Conservation (phyloP, 2,888 invertebrate species). For the Sinohyriopsis cumingii region DNA sequence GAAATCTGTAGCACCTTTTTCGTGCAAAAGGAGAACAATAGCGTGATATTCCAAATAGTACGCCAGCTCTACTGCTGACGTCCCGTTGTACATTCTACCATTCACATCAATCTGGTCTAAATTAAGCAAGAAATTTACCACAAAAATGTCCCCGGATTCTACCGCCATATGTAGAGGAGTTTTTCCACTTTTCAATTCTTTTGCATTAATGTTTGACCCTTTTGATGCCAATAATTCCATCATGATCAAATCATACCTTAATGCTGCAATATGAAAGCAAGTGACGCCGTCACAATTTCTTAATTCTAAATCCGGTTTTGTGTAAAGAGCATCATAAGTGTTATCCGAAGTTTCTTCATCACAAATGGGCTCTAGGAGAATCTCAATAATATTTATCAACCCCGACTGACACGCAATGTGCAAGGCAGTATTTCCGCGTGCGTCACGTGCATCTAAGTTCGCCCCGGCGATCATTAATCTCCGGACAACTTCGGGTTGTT, state of each 20-base stretch:
- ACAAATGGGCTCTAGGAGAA: slow-evolving; percentile 19
- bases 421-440: slow-evolving; percentile 29
- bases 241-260: slow-evolving; percentile 14
- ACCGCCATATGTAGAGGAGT: slow-evolving; percentile 26
- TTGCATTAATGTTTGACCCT: slow-evolving; percentile 22
- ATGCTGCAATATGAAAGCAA: slow-evolving; percentile 22
- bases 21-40: too few relatives aligned
- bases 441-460: slow-evolving; percentile 19
- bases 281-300: slow-evolving; percentile 26
- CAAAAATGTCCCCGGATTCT: too few relatives aligned
- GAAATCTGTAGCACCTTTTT: too few relatives aligned
- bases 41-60: too few relatives aligned
- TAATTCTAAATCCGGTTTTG: slow-evolving; percentile 17
- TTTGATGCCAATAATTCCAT: slow-evolving; percentile 16
- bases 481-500: slow-evolving; percentile 15
- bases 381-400: slow-evolving; percentile 2
- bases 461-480: slow-evolving; percentile 24
- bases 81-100: too few relatives aligned
- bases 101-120: too few relatives aligned
- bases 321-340: slow-evolving; percentile 24
- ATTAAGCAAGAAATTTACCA: too few relatives aligned
- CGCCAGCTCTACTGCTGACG: too few relatives aligned
- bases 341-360: slow-evolving; percentile 26
- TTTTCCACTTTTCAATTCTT: slow-evolving; percentile 24
- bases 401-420: slow-evolving; percentile 27